Percentiles rank a stretch among this genome's conserved stretches.
phyloP scores from a whole-genome alignment of 2,797 vertebrate genomes.

The Crocodylus rhombifer region DNA sequence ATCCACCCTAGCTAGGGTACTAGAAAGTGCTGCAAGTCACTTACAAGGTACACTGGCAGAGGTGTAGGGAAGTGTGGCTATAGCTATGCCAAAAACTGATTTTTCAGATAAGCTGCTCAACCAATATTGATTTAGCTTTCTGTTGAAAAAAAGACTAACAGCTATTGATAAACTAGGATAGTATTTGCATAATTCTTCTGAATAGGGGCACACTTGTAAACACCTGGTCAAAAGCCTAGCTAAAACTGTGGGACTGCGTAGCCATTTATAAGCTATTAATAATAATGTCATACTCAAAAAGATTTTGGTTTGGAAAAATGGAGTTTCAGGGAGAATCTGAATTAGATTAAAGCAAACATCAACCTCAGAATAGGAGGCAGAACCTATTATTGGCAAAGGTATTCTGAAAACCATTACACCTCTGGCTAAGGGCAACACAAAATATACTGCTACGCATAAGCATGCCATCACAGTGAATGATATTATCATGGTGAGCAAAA shows the following conservation, averaged over 20 bases:
- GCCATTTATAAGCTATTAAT: background rate
- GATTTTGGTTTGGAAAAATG: background rate
- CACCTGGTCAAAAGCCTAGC: background rate
- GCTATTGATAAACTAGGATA: background rate
- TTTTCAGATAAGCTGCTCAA: constrained; percentile 32
- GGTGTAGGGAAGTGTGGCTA: background rate
- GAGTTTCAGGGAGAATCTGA: constrained; percentile 53
- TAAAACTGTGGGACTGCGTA: background rate
- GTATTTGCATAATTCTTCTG: background rate
- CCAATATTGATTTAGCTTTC: background rate
- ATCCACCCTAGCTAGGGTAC: background rate
- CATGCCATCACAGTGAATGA: background rate
- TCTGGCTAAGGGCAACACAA: background rate
- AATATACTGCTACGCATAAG: background rate
- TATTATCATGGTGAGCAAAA: background rate
- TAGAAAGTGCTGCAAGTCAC: background rate
- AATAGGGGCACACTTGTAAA: background rate
- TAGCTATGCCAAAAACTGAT: background rate
- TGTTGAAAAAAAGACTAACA: background rate
- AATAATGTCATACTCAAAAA: background rate
- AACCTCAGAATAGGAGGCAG: constrained; percentile 14
- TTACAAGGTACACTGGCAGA: background rate
- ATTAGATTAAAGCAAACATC: constrained; percentile 57
- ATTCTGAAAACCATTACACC: background rate
- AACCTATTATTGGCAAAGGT: constrained; percentile 1